Conservation (phyloP, 2,888 invertebrate genomes). For the Lathronympha strigana region DNA sequence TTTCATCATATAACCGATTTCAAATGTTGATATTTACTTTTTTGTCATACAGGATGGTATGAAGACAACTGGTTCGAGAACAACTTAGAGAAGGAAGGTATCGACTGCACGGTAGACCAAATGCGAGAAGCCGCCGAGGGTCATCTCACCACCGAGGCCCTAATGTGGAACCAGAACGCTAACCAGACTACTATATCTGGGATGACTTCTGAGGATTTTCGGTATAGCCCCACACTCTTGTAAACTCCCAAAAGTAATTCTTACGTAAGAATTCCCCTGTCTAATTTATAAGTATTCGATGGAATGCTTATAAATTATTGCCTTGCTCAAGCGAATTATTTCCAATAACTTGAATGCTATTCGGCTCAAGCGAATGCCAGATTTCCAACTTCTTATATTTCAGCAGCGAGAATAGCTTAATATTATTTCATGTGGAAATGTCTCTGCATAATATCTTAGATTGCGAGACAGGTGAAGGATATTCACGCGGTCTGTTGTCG, state of each 20-base stretch:
- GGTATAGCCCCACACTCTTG: slow-evolving; percentile 61
- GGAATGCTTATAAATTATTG: slow-evolving; percentile 39
- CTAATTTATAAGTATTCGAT: slow-evolving; percentile 38
- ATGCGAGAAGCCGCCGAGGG: slow-evolving; percentile 98
- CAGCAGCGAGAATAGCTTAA: slow-evolving; percentile 28
- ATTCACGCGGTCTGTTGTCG: slow-evolving; percentile 50
- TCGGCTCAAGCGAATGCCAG: slow-evolving; percentile 26
- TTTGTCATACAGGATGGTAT: slow-evolving; percentile 91
- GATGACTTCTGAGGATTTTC: slow-evolving; percentile 97
- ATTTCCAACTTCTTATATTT: slow-evolving; percentile 1
- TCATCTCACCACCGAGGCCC: slow-evolving; percentile 98
- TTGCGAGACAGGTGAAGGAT: slow-evolving; percentile 45
- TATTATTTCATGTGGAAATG: slow-evolving; percentile 23
- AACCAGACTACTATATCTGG: slow-evolving; percentile 97
- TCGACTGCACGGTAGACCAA: slow-evolving; percentile 96
- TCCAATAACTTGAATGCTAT: slow-evolving; percentile 1
- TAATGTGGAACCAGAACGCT: slow-evolving; percentile 98
- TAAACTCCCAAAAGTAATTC: slow-evolving; percentile 18
- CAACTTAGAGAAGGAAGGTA: slow-evolving; percentile 92
- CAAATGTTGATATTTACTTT: not conserved
- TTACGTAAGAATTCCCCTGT: slow-evolving; percentile 40
- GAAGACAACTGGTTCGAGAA: slow-evolving; percentile 99
- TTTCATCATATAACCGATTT: no score
- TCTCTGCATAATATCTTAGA: slow-evolving; percentile 17
- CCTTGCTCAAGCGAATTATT: slow-evolving; percentile 26